Conservation (phyloP, 2,113 vertebrate genomes). For the Phocoena sinus region DNA sequence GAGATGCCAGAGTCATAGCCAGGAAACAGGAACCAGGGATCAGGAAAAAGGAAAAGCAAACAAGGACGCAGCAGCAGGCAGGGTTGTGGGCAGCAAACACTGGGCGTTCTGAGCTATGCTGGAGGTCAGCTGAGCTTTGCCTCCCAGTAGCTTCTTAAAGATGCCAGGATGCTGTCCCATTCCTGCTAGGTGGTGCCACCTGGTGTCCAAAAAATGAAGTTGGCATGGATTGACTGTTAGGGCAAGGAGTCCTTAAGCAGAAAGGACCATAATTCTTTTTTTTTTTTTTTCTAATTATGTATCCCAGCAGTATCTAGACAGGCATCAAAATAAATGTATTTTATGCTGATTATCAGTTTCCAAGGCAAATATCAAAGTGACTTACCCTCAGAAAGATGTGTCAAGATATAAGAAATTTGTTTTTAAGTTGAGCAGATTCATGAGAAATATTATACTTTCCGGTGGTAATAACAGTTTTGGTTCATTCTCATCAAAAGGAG, state of each 20-base stretch:
- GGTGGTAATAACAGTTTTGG: neutral
- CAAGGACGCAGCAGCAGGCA: neutral
- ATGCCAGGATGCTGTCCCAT: neutral
- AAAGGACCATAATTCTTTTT: neutral
- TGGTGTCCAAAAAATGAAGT: constrained; percentile 28
- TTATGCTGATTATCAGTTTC: constrained; percentile 24
- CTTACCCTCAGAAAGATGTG: constrained; percentile 44
- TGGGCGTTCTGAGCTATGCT: neutral
- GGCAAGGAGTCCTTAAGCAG: neutral
- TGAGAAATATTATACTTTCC: neutral
- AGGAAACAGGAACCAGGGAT: neutral
- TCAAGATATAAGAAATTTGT: constrained; percentile 11
- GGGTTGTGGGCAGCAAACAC: neutral
- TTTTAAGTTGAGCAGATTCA: constrained; percentile 20
- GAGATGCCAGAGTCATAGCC: neutral
- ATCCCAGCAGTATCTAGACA: constrained; percentile 2
- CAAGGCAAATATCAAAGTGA: constrained; percentile 37
- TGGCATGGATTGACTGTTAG: neutral
- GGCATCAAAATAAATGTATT: constrained; percentile 36
- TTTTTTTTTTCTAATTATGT: neutral
- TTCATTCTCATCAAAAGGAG: neutral
- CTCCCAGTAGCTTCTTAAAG: neutral
- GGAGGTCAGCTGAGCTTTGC: neutral
- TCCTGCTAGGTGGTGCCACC: constrained; percentile 35
- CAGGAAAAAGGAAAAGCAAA: neutral